Evolutionary conservation across 2,888 invertebrate genomes (phyloP), one percentile per base, ranked within the genome.

Genomic region (Baccha elongata): DNA sequence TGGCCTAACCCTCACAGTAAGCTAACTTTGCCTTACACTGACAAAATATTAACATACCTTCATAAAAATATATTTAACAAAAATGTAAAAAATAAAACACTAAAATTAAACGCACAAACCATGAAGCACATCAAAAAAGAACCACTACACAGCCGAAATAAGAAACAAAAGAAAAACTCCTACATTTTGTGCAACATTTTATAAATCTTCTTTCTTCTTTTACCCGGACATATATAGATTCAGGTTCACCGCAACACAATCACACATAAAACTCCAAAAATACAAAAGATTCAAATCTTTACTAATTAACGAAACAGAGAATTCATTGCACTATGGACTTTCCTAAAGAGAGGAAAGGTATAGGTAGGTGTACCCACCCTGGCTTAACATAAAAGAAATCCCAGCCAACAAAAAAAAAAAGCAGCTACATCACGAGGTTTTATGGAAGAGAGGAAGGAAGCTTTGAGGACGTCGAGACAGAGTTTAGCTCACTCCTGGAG

Each of bases 201-300:
- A 13, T 73, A 78, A 73, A 78, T 76, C 71, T 26, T 32, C 62
- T n/a, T 35, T 52, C 15, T n/a, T 46, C 13, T 0, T 8, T 1
- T 13, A 37, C 32, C 55, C 48, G 53, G 53, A 52, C 21, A 1
- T 23, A 11, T n/a, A 23, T n/a, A n/a, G n/a, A n/a, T 48, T 48
- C 23, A 65, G 58, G 29, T 48, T 52, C 60, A 64, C 69, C 58
- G 23, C 64, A 75, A 76, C 52, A 75, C 76, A 76, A 76, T 62
- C 52, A 55, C 60, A 78, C 81, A 83, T 76, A 78, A 76, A 73
- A 73, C 62, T 78, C 67, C 67, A 73, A 83, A 83, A 83, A 78
- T 64, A 83, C 83, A 83, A 83, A 83, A 83, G 83, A 83, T 83
- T 78, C 78, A 83, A 78, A 83, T 83, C 78, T 83, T 78, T 78